Base-by-base conservation (phyloP, 2,113 vertebrate species). In the Xenopus borealis region DNA sequence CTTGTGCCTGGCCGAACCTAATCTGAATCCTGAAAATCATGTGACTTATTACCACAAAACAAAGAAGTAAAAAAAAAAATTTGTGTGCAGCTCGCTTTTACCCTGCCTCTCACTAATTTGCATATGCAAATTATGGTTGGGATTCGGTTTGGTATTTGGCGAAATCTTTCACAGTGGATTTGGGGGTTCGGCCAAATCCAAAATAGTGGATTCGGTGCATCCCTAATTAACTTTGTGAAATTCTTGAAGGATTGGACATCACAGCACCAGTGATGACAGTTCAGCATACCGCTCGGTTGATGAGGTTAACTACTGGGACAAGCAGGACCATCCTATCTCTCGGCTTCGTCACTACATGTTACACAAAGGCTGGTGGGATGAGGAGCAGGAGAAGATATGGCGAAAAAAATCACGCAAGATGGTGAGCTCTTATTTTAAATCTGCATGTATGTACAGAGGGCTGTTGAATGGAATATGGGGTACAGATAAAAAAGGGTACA, bases 241-340 rank as follows among this genome's bases (percentile, higher is more conserved):
- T 55, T 33, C 0, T 61, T 68, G 14, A 50, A 98, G 96, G 80
- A 96, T 98, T 0, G 96, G 96, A 0, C 95, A 98, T 84, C 96
- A 98, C 82, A 98, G 96, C 89, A 98, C 95, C 17, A 98, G 96
- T 0, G 96, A 98, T 0, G 95, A 98, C 90, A 98, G 96, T 85
- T 98, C 96, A 0, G 95, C 96, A 0, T 98, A 96, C 66, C 93
- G 96, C 1, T 98, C 95, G 0, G 95, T 96, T 77, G 95, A 98
- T 0, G 95, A 98, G 81, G 96, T 98, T 10, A 96, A 91, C 68
- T 97, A 98, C 61, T 98, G 96, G 96, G 95, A 98, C 84, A 97
- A 97, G 77, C 95, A 96, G 83, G 95, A 98, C 79, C 95, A 98
- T 8, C 96, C 96, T 65, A 98, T 98, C 85, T 96, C 95, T 0